phyloP scores from a whole-genome alignment of 2,888 invertebrate genomes.

The Andricus quercusramuli region DNA sequence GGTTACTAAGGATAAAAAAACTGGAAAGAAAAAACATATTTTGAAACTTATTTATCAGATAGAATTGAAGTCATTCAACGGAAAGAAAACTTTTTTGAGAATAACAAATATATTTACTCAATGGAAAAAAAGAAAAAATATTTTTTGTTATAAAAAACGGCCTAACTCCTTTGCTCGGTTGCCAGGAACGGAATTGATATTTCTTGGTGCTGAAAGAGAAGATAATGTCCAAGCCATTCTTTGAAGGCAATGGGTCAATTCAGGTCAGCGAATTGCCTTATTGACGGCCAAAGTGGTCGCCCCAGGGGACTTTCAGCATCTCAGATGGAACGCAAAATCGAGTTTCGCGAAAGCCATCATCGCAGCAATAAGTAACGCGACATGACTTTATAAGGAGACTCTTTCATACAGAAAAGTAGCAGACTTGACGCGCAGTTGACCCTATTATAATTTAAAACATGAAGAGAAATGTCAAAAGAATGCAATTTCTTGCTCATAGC shows the following conservation, averaged over 20 bases:
- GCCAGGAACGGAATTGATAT: not conserved
- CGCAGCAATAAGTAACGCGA: constrained; percentile 47
- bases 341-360: constrained; percentile 65
- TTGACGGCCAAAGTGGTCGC: constrained; percentile 71
- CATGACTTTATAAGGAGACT: constrained; percentile 39
- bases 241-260: constrained; percentile 70
- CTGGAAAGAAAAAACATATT: no score
- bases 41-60: no score
- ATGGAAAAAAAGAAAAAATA: no score
- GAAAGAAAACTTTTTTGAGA: no score
- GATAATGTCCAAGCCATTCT: constrained; percentile 52
- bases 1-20: no score
- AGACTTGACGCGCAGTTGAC: constrained; percentile 41
- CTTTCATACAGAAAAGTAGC: constrained; percentile 38
- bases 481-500: no score
- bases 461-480: not conserved
- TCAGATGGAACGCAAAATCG: constrained; percentile 77
- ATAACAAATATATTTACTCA: no score
- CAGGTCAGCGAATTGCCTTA: constrained; percentile 77
- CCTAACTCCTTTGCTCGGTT: not conserved
- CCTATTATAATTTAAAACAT: constrained; percentile 14
- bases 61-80: no score
- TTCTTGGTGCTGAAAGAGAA: not conserved
- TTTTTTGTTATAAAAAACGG: no score
- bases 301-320: constrained; percentile 70